phyloP scores from a whole-genome alignment of 2,113 vertebrate species.

The Candoia aspera region DNA sequence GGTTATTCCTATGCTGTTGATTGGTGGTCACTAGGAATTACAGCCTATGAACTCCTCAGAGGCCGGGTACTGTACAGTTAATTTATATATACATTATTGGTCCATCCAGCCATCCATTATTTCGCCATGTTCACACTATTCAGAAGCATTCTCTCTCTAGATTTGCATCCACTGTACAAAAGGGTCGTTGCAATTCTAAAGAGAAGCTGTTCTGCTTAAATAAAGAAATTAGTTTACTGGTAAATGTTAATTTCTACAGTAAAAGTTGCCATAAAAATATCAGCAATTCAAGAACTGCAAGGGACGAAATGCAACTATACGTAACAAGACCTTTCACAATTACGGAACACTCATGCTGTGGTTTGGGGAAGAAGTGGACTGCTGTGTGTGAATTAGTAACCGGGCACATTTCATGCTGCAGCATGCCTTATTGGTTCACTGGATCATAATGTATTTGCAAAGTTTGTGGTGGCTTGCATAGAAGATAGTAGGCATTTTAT shows the following conservation, averaged over 20 bases:
- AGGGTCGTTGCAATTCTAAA: neutral
- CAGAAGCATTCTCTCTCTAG: neutral
- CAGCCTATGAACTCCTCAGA: conserved; percentile 91
- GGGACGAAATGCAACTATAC: conserved; percentile 26
- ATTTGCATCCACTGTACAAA: neutral
- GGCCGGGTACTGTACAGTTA: conserved; percentile 77
- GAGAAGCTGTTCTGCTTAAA: neutral
- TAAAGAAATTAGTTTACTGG: neutral
- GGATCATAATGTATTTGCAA: neutral
- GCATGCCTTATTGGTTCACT: neutral
- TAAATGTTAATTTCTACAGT: rapidly evolving
- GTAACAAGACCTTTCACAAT: neutral
- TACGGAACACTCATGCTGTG: conserved; percentile 3
- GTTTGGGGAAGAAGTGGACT: neutral
- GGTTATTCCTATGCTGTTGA: conserved; percentile 89
- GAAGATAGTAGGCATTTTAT: neutral
- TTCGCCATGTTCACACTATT: neutral
- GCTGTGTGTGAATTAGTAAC: conserved; percentile 36
- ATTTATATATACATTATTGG: rapidly evolving
- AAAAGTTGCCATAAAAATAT: conserved; percentile 15
- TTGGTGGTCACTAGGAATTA: conserved; percentile 86
- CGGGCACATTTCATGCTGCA: conserved; percentile 12
- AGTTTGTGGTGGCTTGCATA: neutral
- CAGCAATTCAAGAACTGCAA: neutral
- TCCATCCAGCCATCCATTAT: neutral